These are phyloP conservation scores for Etheostoma perlongum DNA, from an alignment of 2,797 vertebrate genomes.

Conservation along the genomic window DNA sequence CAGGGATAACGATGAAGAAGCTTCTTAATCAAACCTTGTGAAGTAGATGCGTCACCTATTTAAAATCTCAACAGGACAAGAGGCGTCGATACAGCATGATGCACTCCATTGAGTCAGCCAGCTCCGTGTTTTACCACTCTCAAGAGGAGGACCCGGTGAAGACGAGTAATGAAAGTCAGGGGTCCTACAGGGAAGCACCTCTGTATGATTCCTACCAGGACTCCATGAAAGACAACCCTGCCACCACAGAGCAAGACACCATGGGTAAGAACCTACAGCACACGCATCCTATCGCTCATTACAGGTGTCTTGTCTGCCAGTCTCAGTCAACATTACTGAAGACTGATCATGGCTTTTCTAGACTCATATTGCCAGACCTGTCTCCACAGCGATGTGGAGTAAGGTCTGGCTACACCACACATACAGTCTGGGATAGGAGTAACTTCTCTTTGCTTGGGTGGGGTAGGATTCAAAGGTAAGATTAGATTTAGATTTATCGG, in stretches of 20 bases:
- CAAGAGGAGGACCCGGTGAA: slow-evolving; percentile 89
- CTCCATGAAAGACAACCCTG: slow-evolving; percentile 57
- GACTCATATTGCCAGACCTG: too few species aligned
- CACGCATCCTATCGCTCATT: neutral
- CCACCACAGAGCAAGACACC: slow-evolving; percentile 77
- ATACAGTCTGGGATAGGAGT: too few species aligned
- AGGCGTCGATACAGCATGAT: slow-evolving; percentile 90
- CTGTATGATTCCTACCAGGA: slow-evolving; percentile 75
- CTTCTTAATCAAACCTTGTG: slow-evolving; percentile 23
- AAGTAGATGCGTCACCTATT: slow-evolving; percentile 17
- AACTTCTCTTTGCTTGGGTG: too few species aligned
- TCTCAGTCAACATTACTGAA: too few species aligned
- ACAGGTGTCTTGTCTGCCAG: too few species aligned
- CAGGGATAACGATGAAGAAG: neutral
- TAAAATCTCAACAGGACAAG: slow-evolving; percentile 87
- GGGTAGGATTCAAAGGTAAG: too few species aligned
- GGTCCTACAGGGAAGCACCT: slow-evolving; percentile 68
- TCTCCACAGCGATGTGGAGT: too few species aligned
- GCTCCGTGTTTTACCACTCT: slow-evolving; percentile 96
- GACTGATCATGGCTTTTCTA: too few species aligned
- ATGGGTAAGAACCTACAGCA: slow-evolving; percentile 60
- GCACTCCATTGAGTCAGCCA: slow-evolving; percentile 90
- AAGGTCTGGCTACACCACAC: too few species aligned
- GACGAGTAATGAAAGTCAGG: slow-evolving; percentile 73
- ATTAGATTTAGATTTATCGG: too few species aligned